Percentiles rank a stretch among this genome's conserved stretches.
Conservation (phyloP, 1,140 invertebrate species). For the Drosophila lini region DNA sequence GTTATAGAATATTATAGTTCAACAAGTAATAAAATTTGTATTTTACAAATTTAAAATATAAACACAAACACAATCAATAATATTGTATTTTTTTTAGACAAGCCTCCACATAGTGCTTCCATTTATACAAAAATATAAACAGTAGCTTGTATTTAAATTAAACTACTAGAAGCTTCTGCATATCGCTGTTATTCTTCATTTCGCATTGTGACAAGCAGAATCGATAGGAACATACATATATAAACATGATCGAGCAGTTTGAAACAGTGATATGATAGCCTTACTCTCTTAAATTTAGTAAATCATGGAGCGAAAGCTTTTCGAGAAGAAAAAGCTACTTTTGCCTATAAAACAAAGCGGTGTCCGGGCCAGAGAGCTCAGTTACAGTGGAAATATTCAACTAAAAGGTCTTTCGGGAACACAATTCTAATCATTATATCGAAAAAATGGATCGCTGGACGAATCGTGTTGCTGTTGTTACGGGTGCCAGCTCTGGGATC, state of each 20-base stretch:
- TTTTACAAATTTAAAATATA: background rate
- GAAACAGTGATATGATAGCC: background rate
- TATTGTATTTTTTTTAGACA: no score
- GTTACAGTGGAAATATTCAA: background rate
- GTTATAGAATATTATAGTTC: background rate
- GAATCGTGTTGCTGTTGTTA: conserved; percentile 77
- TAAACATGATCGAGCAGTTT: conserved; percentile 1
- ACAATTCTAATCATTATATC: background rate
- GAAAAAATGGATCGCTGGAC: conserved; percentile 39
- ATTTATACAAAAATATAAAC: background rate
- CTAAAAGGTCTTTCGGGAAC: no score
- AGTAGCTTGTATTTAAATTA: background rate
- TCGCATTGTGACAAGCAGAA: background rate
- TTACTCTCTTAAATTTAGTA: background rate
- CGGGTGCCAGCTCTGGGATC: conserved; percentile 86
- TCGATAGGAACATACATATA: background rate
- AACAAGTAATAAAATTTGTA: background rate
- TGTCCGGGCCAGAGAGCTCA: background rate
- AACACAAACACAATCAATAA: background rate
- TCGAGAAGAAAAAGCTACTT: background rate
- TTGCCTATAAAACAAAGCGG: background rate
- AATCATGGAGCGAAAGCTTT: background rate
- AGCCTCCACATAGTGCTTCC: background rate
- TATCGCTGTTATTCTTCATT: background rate
- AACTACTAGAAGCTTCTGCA: background rate